phyloP scores from a whole-genome alignment of 2,113 vertebrate species.

The Oncorhynchus tshawytscha region DNA sequence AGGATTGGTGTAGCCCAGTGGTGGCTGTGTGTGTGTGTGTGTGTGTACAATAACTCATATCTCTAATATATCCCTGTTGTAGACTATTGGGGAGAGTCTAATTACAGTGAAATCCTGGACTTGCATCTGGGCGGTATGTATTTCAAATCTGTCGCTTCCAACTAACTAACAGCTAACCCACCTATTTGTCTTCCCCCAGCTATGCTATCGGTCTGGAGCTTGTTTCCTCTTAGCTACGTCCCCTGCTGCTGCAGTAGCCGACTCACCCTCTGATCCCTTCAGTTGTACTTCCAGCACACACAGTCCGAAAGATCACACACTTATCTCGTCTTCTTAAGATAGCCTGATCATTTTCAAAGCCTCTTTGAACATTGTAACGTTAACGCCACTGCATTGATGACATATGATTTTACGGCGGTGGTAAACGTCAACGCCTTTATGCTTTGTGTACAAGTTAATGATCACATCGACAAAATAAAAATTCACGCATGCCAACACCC shows the following conservation, averaged over 20 bases:
- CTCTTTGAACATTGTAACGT: constrained; percentile 44
- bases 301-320: constrained; percentile 41
- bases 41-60: constrained; percentile 84
- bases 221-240: background rate
- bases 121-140: constrained; percentile 99
- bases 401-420: background rate
- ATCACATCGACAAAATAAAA: background rate
- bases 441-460: background rate
- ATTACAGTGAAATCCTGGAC: constrained; percentile 99
- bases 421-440: no score
- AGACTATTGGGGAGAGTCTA: constrained; percentile 99
- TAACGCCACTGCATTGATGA: background rate
- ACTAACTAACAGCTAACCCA: constrained; percentile 83
- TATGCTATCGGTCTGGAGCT: constrained; percentile 42
- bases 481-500: background rate
- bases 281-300: constrained; percentile 69
- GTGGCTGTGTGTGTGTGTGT: constrained; percentile 50
- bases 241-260: background rate
- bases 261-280: constrained; percentile 62
- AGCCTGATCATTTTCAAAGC: no score
- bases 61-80: constrained; percentile 98
- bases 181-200: constrained; percentile 28
- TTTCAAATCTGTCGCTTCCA: constrained; percentile 84
- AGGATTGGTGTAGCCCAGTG: constrained; percentile 38
- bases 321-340: constrained; percentile 42